Conservation (phyloP, 2,888 invertebrate species). For the Ennomos fuscantarius region DNA sequence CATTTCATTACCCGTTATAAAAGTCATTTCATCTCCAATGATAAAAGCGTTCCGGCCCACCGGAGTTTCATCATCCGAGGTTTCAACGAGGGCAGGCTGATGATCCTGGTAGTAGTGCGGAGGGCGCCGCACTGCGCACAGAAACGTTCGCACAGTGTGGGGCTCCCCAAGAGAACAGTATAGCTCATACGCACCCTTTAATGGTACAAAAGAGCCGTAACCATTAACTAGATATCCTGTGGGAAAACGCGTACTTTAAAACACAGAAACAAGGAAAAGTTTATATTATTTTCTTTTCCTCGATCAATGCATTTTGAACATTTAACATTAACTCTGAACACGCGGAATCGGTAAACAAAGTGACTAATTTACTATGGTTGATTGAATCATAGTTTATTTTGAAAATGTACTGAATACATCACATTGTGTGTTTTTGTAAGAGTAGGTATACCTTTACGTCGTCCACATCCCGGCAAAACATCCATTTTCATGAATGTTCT, state of each 20-base stretch:
- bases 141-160: constrained; percentile 68
- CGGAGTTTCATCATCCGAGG: constrained; percentile 48
- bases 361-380: background rate
- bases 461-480: constrained; percentile 70
- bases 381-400: background rate
- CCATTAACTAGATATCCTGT: constrained; percentile 64
- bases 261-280: too few relatives aligned
- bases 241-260: constrained; percentile 9
- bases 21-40: constrained; percentile 67
- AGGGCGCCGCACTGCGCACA: constrained; percentile 61
- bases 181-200: constrained; percentile 71
- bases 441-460: constrained; percentile 63
- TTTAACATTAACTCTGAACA: background rate
- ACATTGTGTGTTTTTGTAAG: too few relatives aligned
- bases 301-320: background rate
- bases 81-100: constrained; percentile 50
- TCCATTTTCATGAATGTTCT: constrained; percentile 79
- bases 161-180: constrained; percentile 78
- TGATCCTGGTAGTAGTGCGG: constrained; percentile 53
- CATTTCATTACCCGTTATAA: constrained; percentile 54
- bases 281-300: constrained; percentile 1
- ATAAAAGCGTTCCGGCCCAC: constrained; percentile 66
- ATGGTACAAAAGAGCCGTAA: constrained; percentile 69
- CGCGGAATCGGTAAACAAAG: background rate
- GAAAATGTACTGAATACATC: too few relatives aligned